Percentiles rank a stretch among this genome's conserved stretches.
phyloP scores from a whole-genome alignment of 2,888 invertebrate species.

The Cryptophagus acutangulus region DNA sequence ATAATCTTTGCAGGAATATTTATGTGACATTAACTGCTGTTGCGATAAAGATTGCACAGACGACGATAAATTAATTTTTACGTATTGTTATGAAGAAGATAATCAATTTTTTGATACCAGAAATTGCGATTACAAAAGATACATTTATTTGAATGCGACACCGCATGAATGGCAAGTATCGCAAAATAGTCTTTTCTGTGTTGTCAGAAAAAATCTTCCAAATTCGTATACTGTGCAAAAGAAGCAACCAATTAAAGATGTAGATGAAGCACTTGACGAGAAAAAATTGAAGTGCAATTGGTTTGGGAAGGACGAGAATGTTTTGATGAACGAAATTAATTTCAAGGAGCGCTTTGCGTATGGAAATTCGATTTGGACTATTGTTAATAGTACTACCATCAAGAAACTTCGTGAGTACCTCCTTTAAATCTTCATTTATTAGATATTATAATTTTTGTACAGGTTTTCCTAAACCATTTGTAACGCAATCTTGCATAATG shows the following conservation, averaged over 20 bases:
- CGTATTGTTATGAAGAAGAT: constrained; percentile 52
- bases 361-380: constrained; percentile 26
- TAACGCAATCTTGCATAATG: constrained; percentile 38
- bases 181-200: constrained; percentile 55
- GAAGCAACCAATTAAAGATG: constrained; percentile 30
- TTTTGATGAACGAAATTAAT: constrained; percentile 11
- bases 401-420: constrained; percentile 31
- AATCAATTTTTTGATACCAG: constrained; percentile 42
- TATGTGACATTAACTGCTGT: constrained; percentile 80
- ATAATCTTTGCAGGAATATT: constrained; percentile 53
- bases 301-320: constrained; percentile 19
- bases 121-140: constrained; percentile 53
- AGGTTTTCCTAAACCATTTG: constrained; percentile 41
- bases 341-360: constrained; percentile 20
- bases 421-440: not conserved
- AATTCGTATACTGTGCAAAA: constrained; percentile 39
- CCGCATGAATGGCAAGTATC: constrained; percentile 41
- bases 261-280: constrained; percentile 24
- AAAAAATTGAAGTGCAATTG: constrained; percentile 19
- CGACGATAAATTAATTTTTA: constrained; percentile 57
- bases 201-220: constrained; percentile 56
- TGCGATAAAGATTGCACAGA: constrained; percentile 72
- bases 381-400: constrained; percentile 29
- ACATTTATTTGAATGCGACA: constrained; percentile 54
- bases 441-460: constrained; percentile 7